These are phyloP conservation scores for Sternotherus odoratus DNA, from an alignment of 2,797 vertebrate species.

Conservation along the genomic window DNA sequence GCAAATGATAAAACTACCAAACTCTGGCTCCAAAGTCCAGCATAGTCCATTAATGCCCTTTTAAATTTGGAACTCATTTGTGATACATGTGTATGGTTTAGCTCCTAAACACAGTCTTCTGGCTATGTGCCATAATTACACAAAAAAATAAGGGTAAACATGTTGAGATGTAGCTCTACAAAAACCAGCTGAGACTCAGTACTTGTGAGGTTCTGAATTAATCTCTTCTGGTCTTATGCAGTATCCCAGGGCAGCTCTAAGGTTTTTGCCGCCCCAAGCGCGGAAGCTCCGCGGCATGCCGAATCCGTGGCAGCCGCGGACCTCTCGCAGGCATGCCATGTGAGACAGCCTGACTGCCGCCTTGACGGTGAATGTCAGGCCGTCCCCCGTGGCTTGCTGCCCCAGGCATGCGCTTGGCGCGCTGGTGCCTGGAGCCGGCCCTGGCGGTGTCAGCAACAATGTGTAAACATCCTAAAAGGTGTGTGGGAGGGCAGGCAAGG, in stretches of 20 bases:
- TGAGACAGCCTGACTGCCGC: too few relatives aligned
- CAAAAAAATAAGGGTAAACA: constrained; percentile 47
- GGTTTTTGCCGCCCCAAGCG: too few relatives aligned
- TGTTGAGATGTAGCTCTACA: constrained; percentile 39
- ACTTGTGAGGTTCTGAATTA: constrained; percentile 38
- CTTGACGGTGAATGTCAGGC: too few relatives aligned
- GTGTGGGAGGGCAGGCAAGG: neutral
- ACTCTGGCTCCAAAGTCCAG: constrained; percentile 16
- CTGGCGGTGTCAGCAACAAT: neutral
- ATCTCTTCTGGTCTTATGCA: constrained; percentile 11
- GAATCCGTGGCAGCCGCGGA: too few relatives aligned
- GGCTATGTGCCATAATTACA: constrained; percentile 31
- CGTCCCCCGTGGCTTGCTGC: too few relatives aligned
- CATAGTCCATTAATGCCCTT: constrained; percentile 6
- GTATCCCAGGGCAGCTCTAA: neutral
- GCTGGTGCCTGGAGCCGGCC: too few relatives aligned
- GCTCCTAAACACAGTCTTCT: neutral
- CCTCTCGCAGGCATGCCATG: too few relatives aligned
- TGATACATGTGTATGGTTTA: neutral
- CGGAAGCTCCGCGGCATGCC: too few relatives aligned
- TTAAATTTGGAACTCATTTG: constrained; percentile 43
- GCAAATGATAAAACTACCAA: neutral
- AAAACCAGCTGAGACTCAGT: constrained; percentile 60
- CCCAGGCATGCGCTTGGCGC: too few relatives aligned
- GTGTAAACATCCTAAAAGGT: constrained; percentile 34